Percentiles rank a stretch among this genome's conserved stretches.
These are phyloP conservation scores for Heliocidaris tuberculata DNA, from an alignment of 35 echinoderm and acorn worm species.

Conservation along the genomic window DNA sequence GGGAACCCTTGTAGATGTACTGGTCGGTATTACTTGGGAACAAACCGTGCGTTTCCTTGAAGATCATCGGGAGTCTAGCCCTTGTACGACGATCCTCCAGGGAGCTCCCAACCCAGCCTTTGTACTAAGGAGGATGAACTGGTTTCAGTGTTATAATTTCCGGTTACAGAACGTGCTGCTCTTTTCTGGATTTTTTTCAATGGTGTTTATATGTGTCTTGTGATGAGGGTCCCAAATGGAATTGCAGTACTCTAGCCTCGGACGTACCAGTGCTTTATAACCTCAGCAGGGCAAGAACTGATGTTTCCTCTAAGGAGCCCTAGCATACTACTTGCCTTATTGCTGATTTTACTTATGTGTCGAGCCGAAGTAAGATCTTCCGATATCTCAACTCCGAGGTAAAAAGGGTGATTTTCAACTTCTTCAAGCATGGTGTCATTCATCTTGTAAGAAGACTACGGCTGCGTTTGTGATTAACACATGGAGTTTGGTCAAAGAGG, in stretches of 20 bases:
- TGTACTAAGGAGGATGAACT: too few relatives aligned
- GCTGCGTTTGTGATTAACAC: neutral
- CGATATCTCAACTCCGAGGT: too few relatives aligned
- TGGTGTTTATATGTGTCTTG: too few relatives aligned
- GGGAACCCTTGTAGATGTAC: neutral
- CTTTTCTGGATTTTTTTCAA: too few relatives aligned
- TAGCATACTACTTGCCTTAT: neutral
- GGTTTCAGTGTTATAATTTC: neutral
- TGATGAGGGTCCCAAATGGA: too few relatives aligned
- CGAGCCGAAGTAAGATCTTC: neutral
- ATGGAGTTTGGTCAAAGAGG: neutral
- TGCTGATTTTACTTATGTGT: neutral
- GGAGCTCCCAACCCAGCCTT: neutral
- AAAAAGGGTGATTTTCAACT: too few relatives aligned
- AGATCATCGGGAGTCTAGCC: neutral
- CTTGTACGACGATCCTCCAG: neutral
- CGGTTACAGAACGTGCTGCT: too few relatives aligned
- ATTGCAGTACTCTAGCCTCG: too few relatives aligned
- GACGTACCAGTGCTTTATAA: too few relatives aligned
- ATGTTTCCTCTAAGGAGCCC: too few relatives aligned
- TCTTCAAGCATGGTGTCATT: too few relatives aligned
- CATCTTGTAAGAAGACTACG: neutral
- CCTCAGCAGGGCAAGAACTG: neutral
- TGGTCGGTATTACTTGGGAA: neutral
- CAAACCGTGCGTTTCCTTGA: neutral